Percentiles rank a stretch among this genome's conserved stretches.
Evolutionary conservation across 2,888 invertebrate species (phyloP).

Genomic region (Netelia virgata): DNA sequence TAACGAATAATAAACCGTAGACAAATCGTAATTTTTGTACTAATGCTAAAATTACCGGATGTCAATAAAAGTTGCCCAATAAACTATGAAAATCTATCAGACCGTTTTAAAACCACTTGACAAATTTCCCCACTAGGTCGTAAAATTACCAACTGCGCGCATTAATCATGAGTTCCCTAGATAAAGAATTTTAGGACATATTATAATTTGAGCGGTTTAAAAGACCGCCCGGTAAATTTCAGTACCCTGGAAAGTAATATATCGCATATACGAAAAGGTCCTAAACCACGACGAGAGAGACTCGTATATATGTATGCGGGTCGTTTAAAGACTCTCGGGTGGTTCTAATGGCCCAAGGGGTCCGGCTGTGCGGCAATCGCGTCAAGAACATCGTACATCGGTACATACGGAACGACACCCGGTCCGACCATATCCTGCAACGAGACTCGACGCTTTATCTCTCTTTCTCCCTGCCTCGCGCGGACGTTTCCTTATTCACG

Average conservation of each 20-base stretch:
- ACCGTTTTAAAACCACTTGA: background rate
- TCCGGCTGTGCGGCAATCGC: constrained; percentile 39
- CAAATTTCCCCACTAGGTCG: background rate
- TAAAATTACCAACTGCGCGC: background rate
- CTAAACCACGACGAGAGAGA: background rate
- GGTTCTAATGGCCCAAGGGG: constrained; percentile 55
- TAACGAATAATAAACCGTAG: too few species aligned
- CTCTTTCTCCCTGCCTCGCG: constrained; percentile 39
- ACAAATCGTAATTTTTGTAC: too few species aligned
- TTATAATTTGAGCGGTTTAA: too few species aligned
- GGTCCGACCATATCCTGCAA: constrained; percentile 43
- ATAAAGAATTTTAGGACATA: too few species aligned
- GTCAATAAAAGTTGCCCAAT: too few species aligned
- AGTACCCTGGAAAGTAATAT: background rate
- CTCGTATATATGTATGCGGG: constrained; percentile 30
- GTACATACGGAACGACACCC: constrained; percentile 15
- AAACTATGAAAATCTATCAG: too few species aligned
- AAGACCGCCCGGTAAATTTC: background rate
- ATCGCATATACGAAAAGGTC: background rate
- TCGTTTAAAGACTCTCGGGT: constrained; percentile 53
- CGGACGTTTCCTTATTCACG: constrained; percentile 72
- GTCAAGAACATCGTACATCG: constrained; percentile 57
- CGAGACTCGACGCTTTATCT: constrained; percentile 36
- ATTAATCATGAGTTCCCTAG: too few species aligned
- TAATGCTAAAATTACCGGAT: too few species aligned